A percentile compares a stretch with the other conserved stretches of the same genome.
These are phyloP conservation scores for Halcyon senegalensis DNA, from an alignment of 2,113 vertebrate genomes.

Conservation along the genomic window DNA sequence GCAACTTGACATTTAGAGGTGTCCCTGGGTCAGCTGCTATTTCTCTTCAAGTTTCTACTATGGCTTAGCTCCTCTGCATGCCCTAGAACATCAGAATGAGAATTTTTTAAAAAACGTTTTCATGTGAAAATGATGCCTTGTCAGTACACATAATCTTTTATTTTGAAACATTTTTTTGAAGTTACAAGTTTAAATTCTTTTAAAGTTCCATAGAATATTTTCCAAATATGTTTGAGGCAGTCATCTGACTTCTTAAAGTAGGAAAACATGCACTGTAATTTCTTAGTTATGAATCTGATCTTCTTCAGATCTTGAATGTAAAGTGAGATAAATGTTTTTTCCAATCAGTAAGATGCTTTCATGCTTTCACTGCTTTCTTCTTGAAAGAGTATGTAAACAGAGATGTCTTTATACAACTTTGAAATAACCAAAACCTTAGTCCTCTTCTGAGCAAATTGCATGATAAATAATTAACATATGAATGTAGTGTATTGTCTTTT, in stretches of 20 bases:
- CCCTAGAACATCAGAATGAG: neutral
- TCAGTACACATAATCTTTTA: neutral
- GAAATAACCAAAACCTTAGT: neutral
- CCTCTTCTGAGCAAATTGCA: slow-evolving; percentile 39
- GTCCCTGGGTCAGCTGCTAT: neutral
- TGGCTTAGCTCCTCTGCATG: neutral
- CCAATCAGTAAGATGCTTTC: neutral
- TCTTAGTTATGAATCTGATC: slow-evolving; percentile 24
- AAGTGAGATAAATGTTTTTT: neutral
- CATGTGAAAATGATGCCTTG: neutral
- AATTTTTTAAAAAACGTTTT: neutral
- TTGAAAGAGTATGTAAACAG: neutral
- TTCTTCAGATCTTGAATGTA: slow-evolving; percentile 9
- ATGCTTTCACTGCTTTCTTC: slow-evolving; percentile 13
- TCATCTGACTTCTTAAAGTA: neutral
- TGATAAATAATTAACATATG: slow-evolving; percentile 42
- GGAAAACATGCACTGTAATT: neutral
- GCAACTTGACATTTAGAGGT: neutral
- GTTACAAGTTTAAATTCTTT: neutral
- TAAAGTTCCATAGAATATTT: neutral
- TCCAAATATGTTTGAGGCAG: neutral
- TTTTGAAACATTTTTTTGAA: neutral
- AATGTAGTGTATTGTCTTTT: slow-evolving; percentile 58
- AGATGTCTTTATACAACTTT: neutral
- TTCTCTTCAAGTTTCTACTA: neutral